Base-by-base conservation (phyloP, 2,888 invertebrate species). In the Drosophila testacea region DNA sequence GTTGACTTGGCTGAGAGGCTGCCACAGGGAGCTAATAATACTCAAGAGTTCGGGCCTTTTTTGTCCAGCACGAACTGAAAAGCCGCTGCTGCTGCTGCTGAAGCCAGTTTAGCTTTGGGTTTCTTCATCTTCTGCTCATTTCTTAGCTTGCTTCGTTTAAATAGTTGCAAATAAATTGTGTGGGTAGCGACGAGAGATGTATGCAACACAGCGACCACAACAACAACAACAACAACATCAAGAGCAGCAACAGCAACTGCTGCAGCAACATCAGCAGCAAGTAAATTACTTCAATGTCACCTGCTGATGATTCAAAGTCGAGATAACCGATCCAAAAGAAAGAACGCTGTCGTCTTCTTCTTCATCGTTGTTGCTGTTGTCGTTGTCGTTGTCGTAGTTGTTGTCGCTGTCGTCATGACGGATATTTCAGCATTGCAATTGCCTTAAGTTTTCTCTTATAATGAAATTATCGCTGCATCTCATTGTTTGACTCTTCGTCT, bases 231-330 rank as follows among this genome's bases (percentile, higher is more conserved):
- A 69, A 10, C 69, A 69, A 62, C 72, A 70, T 52, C 80, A 66
- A 16, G 69, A 65, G 27, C 54, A 32, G 9, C 69, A 65, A 46
- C 36, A 51, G 11, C 48, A 56, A 16, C 54, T 56, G 28, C 68
- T 34, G n/a, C 54, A 57, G 41, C 79, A 82, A 64, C 88, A 77
- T 54, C 77, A 70, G 72, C 75, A 80, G 77, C 76, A 79, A 87
- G 82, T 89, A 88, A 87, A 87, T 90, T 90, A 88, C 89, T 82
- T 87, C 88, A 89, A 85, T 89, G 87, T 88, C 87, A 88, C 89
- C 87, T 87, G 87, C 81, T 83, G 84, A 83, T 79, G 85, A 82
- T 88, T 87, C 87, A 84, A 85, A 83, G 55, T 75, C 60, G 28
- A 79, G 88, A 88, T 86, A 88, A 86, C 84, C 82, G 77, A 62